Evolutionary conservation across 64 coral and sea anemone genomes (phyloP), one percentile per base, ranked within the genome.

Genomic region (Dendronephthya gigantea): DNA sequence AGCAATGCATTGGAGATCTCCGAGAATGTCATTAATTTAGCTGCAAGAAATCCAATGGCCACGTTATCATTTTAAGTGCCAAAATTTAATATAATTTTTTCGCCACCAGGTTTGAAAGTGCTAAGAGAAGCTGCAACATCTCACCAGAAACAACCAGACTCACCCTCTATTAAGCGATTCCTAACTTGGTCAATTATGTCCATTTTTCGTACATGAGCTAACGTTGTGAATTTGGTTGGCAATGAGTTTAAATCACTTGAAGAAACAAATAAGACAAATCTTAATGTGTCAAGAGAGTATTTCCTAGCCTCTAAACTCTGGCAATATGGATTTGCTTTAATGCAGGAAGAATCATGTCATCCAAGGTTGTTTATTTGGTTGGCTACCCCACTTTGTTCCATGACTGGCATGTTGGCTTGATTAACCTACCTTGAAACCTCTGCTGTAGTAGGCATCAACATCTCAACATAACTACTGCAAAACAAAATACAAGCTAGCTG

Each of bases 101-200:
- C n/a, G n/a, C n/a, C n/a, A n/a, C n/a, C n/a, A n/a, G n/a, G n/a
- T n/a, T n/a, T 38, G 34, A 17, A 82, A 40, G 7, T 45, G 22
- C 2, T 49, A 1, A 23, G 5, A 49, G 29, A 31, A 16, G 17
- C 33, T 22, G 35, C 14, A 22, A 49, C 12, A 27, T 47, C 29
- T 36, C 2, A 9, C 14, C 30, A 34, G 23, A 9, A 36, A 90
- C 12, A 68, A 45, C 27, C 3, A 68, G 7, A 81, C 92, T 50
- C 35, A 98, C 95, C 95, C 88, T 98, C 90, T 47, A 91, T 92
- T 33, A 98, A 87, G 40, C 93, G 87, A 58, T 89, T 87, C 81
- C 90, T 98, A 15, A 98, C 92, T 86, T 98, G 95, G 72, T 98
- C 95, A 85, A 82, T 83, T 43, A 98, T 65, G 34, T 98, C 95